phyloP scores from a whole-genome alignment of 2,888 invertebrate genomes.

The Criorhina ranunculi region DNA sequence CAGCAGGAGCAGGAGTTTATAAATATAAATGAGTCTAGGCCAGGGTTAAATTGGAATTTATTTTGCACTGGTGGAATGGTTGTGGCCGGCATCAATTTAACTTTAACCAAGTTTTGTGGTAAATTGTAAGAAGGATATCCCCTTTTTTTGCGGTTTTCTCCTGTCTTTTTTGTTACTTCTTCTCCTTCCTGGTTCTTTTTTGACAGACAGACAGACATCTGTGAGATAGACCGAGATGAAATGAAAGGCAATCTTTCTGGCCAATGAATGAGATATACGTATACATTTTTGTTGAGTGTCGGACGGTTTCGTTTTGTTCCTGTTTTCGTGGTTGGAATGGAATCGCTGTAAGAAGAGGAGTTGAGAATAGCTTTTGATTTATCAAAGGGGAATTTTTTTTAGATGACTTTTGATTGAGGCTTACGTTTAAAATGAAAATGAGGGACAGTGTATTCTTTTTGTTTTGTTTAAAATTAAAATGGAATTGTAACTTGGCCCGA shows the following conservation, averaged over 20 bases:
- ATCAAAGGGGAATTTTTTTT: slow-evolving; percentile 4
- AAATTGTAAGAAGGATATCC: slow-evolving; percentile 25
- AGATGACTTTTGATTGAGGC: neutral
- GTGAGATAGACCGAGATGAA: slow-evolving; percentile 6
- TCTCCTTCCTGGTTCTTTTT: slow-evolving; percentile 12
- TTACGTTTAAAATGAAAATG: neutral
- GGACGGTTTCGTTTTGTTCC: neutral
- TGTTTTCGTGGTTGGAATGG: neutral
- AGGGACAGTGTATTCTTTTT: neutral
- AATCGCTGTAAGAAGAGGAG: neutral
- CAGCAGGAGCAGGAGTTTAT: slow-evolving; percentile 79
- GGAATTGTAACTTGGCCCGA: no score
- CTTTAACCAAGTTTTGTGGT: slow-evolving; percentile 50
- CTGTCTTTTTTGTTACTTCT: neutral
- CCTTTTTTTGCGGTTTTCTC: slow-evolving; percentile 17
- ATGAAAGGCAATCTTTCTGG: neutral
- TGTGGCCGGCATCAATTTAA: slow-evolving; percentile 69
- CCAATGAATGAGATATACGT: slow-evolving; percentile 4
- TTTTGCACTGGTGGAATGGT: slow-evolving; percentile 53
- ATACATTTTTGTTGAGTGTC: neutral
- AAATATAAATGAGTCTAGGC: slow-evolving; percentile 84
- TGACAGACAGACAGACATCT: slow-evolving; percentile 16
- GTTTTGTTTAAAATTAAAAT: neutral
- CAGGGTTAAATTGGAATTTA: slow-evolving; percentile 82
- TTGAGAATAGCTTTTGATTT: neutral